phyloP scores from a whole-genome alignment of 2,113 vertebrate species.

The Thalassoma bifasciatum region DNA sequence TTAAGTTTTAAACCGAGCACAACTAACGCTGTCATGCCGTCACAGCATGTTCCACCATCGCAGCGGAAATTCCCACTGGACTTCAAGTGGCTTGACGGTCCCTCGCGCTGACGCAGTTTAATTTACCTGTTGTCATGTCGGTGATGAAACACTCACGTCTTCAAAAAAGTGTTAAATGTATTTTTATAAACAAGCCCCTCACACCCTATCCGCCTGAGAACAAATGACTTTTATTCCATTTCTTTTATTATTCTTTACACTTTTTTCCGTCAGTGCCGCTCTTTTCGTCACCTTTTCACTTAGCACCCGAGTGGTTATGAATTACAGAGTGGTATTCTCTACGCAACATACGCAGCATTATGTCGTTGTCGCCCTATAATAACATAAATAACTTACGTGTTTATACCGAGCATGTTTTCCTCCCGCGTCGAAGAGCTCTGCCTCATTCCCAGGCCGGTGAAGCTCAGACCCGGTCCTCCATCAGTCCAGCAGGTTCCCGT shows the following conservation, averaged over 20 bases:
- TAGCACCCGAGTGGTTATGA: constrained; percentile 50
- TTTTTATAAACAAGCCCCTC: neutral
- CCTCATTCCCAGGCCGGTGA: constrained; percentile 6
- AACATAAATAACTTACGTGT: constrained; percentile 72
- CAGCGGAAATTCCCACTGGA: constrained; percentile 75
- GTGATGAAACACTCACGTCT: constrained; percentile 50
- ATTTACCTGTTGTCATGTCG: constrained; percentile 80
- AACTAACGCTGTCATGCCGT: constrained; percentile 18
- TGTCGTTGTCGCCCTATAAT: constrained; percentile 31
- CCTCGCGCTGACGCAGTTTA: constrained; percentile 83
- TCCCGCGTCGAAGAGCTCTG: constrained; percentile 1
- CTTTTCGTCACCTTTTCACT: constrained; percentile 35
- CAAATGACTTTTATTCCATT: constrained; percentile 24
- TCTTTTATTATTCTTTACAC: constrained; percentile 13
- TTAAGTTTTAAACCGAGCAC: constrained; percentile 23
- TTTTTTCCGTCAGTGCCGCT: constrained; percentile 17
- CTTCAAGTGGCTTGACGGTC: constrained; percentile 63
- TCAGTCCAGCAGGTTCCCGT: constrained; percentile 40
- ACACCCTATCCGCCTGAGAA: neutral
- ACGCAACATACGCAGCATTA: constrained; percentile 71
- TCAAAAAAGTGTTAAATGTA: constrained; percentile 26
- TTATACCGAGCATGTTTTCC: constrained; percentile 28
- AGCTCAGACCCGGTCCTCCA: constrained; percentile 12
- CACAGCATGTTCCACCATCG: constrained; percentile 32
- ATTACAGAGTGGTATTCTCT: constrained; percentile 73